These are phyloP conservation scores for Pomacea canaliculata DNA, from an alignment of 2,888 invertebrate species.

Conservation along the genomic window DNA sequence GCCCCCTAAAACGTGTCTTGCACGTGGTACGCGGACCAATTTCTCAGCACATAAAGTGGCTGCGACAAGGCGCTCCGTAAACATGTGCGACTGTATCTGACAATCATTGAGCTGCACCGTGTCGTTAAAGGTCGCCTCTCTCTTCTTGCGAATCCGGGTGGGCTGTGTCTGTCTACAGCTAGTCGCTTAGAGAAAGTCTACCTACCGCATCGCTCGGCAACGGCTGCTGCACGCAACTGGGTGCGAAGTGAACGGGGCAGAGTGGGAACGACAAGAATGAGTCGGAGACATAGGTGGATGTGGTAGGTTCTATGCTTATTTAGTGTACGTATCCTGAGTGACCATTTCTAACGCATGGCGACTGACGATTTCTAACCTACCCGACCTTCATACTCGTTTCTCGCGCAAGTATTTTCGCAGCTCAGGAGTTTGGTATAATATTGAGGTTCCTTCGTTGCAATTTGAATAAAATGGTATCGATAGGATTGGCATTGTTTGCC, in stretches of 20 bases:
- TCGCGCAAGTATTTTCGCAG: too few species aligned
- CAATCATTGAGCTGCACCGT: conserved; percentile 1
- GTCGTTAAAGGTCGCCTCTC: not conserved
- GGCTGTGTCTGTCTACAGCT: not conserved
- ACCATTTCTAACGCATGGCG: too few species aligned
- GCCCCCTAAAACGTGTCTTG: not conserved
- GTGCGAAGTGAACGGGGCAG: not conserved
- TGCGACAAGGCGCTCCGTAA: conserved; percentile 1
- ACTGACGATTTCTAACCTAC: too few species aligned
- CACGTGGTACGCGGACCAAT: conserved; percentile 9
- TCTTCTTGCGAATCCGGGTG: not conserved
- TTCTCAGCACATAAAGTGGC: conserved; percentile 10
- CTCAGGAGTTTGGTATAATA: too few species aligned
- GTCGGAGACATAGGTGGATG: too few species aligned
- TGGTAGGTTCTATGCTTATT: too few species aligned
- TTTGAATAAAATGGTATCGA: too few species aligned
- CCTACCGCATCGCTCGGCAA: not conserved
- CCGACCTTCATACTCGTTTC: too few species aligned
- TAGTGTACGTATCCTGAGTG: too few species aligned
- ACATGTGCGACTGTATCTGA: not conserved
- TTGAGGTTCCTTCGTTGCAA: too few species aligned
- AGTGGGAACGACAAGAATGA: too few species aligned
- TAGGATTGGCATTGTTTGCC: too few species aligned
- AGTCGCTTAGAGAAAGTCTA: not conserved
- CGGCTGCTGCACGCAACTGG: not conserved